Base-by-base conservation (phyloP, 2,888 invertebrate genomes). In the Tuta absoluta region DNA sequence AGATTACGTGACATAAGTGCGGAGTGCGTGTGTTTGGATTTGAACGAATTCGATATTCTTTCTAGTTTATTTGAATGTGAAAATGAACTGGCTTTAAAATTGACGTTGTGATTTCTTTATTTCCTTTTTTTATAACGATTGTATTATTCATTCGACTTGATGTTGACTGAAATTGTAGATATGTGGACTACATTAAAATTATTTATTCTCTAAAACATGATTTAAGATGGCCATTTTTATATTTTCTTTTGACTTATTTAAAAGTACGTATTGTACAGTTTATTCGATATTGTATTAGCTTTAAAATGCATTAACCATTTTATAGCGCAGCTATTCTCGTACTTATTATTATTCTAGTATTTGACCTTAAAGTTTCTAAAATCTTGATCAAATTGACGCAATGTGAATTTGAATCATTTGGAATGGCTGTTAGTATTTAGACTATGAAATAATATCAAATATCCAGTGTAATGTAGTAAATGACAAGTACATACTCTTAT, bases 401-500 rank as follows among this genome's bases (percentile, higher is more conserved):
- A 23, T 61, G 41, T 49, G 58, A 59, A 21, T 48, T 38, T 65
- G 65, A 73, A 33, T 67, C 73, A 64, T 67, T 65, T 67, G 66
- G 67, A 69, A 69, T 73, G 68, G 62, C 66, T 73, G 63, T 65
- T 63, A 66, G 66, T 48, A n/a, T 24, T n/a, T 66, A 63, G 49
- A 33, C 57, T 17, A 48, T 51, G 37, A 59, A 51, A 51, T 51
- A 51, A 51, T 51, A 28, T 10, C 59, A 66, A 65, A 69, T 75
- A 73, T 65, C 68, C 68, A 70, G 72, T 73, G 72, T 56, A 74
- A 68, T 74, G 73, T 77, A 79, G 75, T 70, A 71, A 68, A 64
- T 64, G 59, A 69, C 33, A 72, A 76, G 74, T 77, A 75, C 75
- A 75, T 73, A 72, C 67, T 72, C 68, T 48, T 28, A 45, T 61